Evolutionary conservation across 1,140 invertebrate genomes (phyloP).

Genomic region (Nasonia longicornis): DNA sequence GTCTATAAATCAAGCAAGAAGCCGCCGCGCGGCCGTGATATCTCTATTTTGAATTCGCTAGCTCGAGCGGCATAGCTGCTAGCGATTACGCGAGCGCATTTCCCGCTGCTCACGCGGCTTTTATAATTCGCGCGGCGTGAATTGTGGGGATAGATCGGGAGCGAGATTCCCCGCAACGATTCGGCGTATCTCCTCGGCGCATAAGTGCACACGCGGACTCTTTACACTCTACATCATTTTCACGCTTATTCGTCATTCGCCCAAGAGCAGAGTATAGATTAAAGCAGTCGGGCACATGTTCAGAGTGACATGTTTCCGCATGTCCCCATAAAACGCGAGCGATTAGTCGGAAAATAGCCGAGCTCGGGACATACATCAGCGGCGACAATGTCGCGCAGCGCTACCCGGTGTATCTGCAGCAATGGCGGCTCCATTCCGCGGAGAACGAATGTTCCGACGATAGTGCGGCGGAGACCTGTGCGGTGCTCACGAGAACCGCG

Average conservation of each 20-base stretch:
- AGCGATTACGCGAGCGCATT: constrained; percentile 12
- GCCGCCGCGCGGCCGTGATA: constrained; percentile 49
- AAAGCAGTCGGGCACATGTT: neutral
- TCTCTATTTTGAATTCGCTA: constrained; percentile 50
- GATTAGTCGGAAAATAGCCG: constrained; percentile 22
- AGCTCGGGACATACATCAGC: neutral
- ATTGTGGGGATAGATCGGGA: constrained; percentile 41
- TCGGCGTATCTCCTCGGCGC: neutral
- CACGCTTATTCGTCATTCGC: neutral
- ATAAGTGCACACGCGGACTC: neutral
- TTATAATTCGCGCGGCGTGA: constrained; percentile 41
- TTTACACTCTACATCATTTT: neutral
- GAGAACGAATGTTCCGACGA: constrained; percentile 19
- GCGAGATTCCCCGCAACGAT: constrained; percentile 23
- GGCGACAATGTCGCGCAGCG: neutral
- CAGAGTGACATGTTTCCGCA: neutral
- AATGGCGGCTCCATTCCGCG: neutral
- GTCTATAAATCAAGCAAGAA: constrained; percentile 37
- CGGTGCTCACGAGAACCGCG: neutral
- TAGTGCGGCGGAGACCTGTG: constrained; percentile 1
- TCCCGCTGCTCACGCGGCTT: neutral
- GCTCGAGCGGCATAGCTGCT: neutral
- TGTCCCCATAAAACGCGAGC: neutral
- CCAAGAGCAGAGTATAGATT: neutral
- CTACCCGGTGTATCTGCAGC: neutral